Evolutionary conservation across 2,888 invertebrate genomes (phyloP).

Genomic region (Norana najaformis): DNA sequence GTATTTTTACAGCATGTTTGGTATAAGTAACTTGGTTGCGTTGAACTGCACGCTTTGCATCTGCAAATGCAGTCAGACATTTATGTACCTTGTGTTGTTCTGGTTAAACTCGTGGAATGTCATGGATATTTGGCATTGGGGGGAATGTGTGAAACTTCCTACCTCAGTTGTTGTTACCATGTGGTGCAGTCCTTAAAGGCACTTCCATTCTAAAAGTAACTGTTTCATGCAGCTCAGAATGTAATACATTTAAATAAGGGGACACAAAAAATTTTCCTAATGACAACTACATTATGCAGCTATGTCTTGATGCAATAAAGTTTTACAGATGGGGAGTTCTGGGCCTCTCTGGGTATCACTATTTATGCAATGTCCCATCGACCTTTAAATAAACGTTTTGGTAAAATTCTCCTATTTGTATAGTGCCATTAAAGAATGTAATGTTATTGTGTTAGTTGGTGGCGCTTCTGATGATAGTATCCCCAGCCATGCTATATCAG

Average conservation of each 20-base stretch:
- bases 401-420: too few species aligned
- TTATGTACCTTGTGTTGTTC: not conserved
- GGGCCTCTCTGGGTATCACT: too few species aligned
- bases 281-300: too few species aligned
- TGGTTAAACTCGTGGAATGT: not conserved
- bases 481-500: not conserved
- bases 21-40: not conserved
- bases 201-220: not conserved
- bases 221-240: not conserved
- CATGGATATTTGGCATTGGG: not conserved
- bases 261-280: not conserved
- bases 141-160: not conserved
- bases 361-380: too few species aligned
- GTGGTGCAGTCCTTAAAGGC: not conserved
- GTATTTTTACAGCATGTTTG: not conserved
- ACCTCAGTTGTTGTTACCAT: not conserved
- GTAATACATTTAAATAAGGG: not conserved
- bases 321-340: too few species aligned
- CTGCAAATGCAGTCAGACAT: constrained; percentile 1
- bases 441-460: too few species aligned
- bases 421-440: too few species aligned
- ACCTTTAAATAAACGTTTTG: too few species aligned
- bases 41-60: not conserved
- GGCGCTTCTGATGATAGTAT: too few species aligned
- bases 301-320: too few species aligned